Conservation (phyloP, 2,113 vertebrate genomes). For the Saimiri boliviensis region DNA sequence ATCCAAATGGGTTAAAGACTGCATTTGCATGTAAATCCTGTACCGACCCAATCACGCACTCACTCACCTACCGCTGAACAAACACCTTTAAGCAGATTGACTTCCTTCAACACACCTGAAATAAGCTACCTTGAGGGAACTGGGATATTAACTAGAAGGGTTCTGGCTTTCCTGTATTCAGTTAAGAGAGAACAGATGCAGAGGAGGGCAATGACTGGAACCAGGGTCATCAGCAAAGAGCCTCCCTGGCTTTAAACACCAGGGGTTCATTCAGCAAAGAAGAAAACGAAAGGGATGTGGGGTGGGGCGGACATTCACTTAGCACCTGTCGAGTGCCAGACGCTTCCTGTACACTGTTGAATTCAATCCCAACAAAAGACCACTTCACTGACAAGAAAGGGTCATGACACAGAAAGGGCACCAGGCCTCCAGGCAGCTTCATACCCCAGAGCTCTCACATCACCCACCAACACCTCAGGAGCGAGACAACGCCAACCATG, state of each 20-base stretch:
- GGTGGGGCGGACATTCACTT: background rate
- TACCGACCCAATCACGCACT: fast-evolving
- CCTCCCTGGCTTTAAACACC: background rate
- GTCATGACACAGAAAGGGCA: background rate
- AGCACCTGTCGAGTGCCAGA: fast-evolving
- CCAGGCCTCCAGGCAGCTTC: fast-evolving
- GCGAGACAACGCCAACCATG: no score
- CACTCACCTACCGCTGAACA: fast-evolving
- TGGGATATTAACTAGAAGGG: background rate
- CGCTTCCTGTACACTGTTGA: fast-evolving
- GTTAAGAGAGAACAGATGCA: background rate
- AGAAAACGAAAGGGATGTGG: fast-evolving
- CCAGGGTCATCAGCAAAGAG: fast-evolving
- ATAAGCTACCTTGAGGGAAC: fast-evolving
- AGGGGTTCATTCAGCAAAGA: background rate
- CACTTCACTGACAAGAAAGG: fast-evolving
- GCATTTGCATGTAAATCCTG: background rate
- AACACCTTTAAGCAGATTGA: background rate
- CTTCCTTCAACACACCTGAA: background rate
- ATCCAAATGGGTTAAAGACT: no score
- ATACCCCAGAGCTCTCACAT: fast-evolving
- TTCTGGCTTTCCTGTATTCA: background rate
- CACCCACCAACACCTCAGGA: background rate
- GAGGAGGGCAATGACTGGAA: background rate
- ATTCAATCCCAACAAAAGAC: background rate